Base-by-base conservation (phyloP, 2,113 vertebrate species). In the Podilymbus podiceps region DNA sequence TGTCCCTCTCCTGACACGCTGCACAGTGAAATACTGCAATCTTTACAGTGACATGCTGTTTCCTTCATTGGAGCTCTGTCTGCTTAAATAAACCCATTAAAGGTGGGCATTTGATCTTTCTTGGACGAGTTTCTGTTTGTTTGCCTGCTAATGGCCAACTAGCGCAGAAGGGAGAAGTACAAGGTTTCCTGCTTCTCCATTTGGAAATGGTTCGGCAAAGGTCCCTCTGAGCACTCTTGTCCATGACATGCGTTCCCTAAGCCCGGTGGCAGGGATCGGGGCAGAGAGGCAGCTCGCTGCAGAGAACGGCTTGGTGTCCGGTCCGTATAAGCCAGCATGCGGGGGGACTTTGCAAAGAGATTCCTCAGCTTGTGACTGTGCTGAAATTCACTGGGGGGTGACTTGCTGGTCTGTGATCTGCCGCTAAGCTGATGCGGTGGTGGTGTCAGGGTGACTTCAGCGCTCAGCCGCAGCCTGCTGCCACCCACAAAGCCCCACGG, bases 381-480 rank as follows among this genome's bases (percentile, higher is more conserved):
- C 44, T 63, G 27, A 75, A 38, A 35, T 64, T 74, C 53, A 24
- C 5, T n/a, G 52, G 9, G 9, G 9, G 24, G 18, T 44, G 47
- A 46, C 20, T 50, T 81, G 33, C 40, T 2, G 2, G 11, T 24
- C 63, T 76, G 35, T 42, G 58, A 67, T 35, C 31, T n/a, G 13
- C 23, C 0, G 0, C 17, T 76, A 44, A 76, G 46, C 28, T 1
- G 14, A 8, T 1, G 1, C 4, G 4, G 52, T 79, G 46, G 28
- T 46, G 56, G 18, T 86, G 21, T 64, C 1, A 4, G 47, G 31
- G 19, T 42, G 35, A 69, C n/a, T 62, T 63, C 12, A 16, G 42
- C 3, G 1, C 33, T 90, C n/a, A 13, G 33, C 38, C 0, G 1
- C 59, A n/a, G 22, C 44, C 68, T 6, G 3, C 58, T 53, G 53